Percentiles rank a stretch among this genome's conserved stretches.
Conservation (phyloP, 2,888 invertebrate species). For the Laothoe populi region DNA sequence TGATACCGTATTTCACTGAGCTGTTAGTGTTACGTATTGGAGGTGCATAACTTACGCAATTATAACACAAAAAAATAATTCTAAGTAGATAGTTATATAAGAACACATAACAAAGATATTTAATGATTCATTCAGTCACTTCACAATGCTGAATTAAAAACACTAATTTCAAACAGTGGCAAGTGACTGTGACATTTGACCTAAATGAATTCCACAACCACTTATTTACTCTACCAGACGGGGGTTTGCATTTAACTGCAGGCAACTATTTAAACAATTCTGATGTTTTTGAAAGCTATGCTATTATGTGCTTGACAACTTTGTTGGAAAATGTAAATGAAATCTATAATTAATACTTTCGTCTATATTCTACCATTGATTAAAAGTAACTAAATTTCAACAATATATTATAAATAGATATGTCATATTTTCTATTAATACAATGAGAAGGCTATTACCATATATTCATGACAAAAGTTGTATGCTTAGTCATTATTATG, state of each 20-base stretch:
- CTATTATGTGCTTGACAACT: neutral
- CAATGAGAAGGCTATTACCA: too few relatives aligned
- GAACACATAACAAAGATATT: neutral
- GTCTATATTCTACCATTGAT: too few relatives aligned
- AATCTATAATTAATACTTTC: too few relatives aligned
- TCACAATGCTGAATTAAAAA: conserved; percentile 4
- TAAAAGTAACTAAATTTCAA: too few relatives aligned
- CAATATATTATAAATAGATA: too few relatives aligned
- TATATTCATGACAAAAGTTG: too few relatives aligned
- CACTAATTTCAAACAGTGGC: neutral
- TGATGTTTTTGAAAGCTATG: conserved; percentile 25
- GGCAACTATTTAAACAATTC: conserved; percentile 41
- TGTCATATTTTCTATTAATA: too few relatives aligned
- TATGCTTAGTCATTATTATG: neutral
- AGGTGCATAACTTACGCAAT: neutral
- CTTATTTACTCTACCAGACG: conserved; percentile 44
- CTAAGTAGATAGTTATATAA: too few relatives aligned
- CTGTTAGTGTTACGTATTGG: conserved; percentile 20
- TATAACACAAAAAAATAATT: too few relatives aligned
- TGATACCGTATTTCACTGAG: conserved; percentile 14
- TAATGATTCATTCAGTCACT: neutral
- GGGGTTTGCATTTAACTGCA: conserved; percentile 49
- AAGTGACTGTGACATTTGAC: conserved; percentile 39
- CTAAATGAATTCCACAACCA: conserved; percentile 41
- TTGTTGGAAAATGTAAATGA: conserved; percentile 1